Conservation (phyloP, 2,888 invertebrate genomes). For the Sarcophaga caerulescens region DNA sequence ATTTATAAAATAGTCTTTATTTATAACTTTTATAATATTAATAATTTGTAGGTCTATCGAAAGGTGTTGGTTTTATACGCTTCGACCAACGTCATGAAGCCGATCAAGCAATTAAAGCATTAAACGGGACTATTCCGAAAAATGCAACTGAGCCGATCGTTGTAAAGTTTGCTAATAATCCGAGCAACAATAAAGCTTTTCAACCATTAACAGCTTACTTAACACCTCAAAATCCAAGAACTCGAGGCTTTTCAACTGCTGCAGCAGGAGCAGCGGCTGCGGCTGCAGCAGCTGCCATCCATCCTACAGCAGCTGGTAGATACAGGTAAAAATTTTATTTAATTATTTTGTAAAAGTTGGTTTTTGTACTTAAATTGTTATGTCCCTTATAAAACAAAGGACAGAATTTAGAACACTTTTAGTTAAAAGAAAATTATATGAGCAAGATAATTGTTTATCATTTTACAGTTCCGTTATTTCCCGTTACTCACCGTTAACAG, state of each 20-base stretch:
- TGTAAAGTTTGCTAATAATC: constrained; percentile 97
- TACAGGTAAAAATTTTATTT: constrained; percentile 60
- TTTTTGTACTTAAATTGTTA: not conserved
- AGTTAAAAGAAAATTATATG: too few species aligned
- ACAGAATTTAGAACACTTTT: too few species aligned
- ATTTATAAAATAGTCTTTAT: constrained; percentile 69
- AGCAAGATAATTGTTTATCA: not conserved
- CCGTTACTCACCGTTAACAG: constrained; percentile 89
- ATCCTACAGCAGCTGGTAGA: constrained; percentile 90
- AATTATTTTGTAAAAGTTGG: not conserved
- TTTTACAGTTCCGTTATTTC: not conserved
- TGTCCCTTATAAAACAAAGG: too few species aligned
- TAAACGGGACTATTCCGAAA: constrained; percentile 94
- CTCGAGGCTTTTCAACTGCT: constrained; percentile 88
- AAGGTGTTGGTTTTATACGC: constrained; percentile 96
- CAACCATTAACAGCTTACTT: constrained; percentile 92
- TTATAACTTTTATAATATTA: constrained; percentile 92
- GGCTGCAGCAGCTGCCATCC: constrained; percentile 84
- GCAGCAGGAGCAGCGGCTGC: constrained; percentile 82
- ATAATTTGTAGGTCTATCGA: constrained; percentile 89
- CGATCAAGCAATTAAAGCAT: constrained; percentile 93
- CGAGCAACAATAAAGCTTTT: constrained; percentile 90
- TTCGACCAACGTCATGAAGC: constrained; percentile 96
- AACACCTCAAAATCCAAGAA: constrained; percentile 88
- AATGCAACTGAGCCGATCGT: constrained; percentile 94